A percentile compares a stretch with the other conserved stretches of the same genome.
These are phyloP conservation scores for Myotis pilosus DNA, from an alignment of 2,797 vertebrate genomes.

Conservation along the genomic window DNA sequence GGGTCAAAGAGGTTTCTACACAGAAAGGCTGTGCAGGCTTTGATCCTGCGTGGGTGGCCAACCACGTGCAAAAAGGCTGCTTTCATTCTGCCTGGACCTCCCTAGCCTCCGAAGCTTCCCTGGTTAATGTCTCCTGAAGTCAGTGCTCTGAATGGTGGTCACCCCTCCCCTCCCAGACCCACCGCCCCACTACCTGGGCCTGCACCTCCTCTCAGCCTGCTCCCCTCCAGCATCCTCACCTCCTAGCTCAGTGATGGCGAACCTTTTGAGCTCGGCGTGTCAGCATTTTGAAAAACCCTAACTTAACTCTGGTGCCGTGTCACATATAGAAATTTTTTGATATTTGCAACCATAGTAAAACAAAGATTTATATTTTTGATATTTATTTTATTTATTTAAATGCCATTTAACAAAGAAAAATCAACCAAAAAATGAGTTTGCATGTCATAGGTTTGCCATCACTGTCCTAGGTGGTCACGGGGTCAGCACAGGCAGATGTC, in stretches of 20 bases:
- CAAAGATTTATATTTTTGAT: too few species aligned
- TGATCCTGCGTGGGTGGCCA: accelerated
- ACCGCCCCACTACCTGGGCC: accelerated
- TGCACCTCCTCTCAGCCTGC: accelerated
- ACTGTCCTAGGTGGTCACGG: accelerated
- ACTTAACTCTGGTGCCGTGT: too few species aligned
- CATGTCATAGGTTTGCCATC: too few species aligned
- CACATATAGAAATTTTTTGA: too few species aligned
- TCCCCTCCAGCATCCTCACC: too few species aligned
- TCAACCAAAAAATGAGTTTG: too few species aligned
- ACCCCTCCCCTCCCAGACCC: not conserved
- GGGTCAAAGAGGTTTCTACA: not conserved
- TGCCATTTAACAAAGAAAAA: too few species aligned
- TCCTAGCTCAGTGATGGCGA: not conserved
- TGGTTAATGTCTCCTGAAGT: too few species aligned
- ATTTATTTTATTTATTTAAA: too few species aligned
- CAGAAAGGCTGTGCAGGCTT: not conserved
- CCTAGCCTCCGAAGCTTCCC: accelerated
- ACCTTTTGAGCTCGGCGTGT: too few species aligned
- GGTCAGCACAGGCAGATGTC: accelerated
- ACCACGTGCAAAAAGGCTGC: accelerated
- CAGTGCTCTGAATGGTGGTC: accelerated
- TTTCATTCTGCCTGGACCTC: not conserved
- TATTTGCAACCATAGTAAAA: too few species aligned
- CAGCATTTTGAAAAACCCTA: too few species aligned